A percentile compares a stretch with the other conserved stretches of the same genome.
Evolutionary conservation across 2,113 vertebrate genomes (phyloP).

Genomic region (Mionectes macconnelli): DNA sequence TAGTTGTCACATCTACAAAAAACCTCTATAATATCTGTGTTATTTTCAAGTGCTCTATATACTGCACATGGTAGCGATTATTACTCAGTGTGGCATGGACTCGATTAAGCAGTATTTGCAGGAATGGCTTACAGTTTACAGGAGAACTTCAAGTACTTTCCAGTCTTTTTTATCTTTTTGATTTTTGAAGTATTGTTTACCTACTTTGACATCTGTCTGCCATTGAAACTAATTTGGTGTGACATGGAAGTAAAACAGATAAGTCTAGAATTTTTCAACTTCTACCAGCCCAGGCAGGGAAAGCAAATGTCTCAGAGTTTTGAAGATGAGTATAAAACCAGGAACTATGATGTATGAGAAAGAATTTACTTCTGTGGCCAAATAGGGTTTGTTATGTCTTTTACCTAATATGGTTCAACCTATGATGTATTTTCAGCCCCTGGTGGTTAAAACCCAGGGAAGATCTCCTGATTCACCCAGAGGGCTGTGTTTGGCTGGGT

Average conservation of each 20-base stretch:
- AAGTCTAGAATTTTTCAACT: background rate
- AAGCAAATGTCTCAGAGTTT: background rate
- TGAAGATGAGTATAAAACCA: background rate
- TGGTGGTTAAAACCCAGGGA: background rate
- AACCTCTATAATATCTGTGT: background rate
- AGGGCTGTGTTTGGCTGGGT: background rate
- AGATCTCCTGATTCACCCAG: background rate
- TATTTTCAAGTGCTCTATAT: background rate
- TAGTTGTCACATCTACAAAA: background rate
- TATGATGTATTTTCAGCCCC: background rate
- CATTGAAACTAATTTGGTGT: background rate
- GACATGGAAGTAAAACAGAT: background rate
- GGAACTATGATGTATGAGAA: background rate
- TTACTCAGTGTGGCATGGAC: background rate
- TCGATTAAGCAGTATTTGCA: rapidly evolving
- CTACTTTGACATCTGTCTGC: background rate
- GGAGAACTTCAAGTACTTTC: background rate
- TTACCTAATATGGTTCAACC: background rate
- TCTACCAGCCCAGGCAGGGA: background rate
- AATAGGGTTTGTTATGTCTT: background rate
- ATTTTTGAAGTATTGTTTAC: background rate
- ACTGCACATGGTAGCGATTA: background rate
- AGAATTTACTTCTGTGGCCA: background rate
- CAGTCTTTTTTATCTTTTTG: background rate
- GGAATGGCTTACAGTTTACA: background rate